Evolutionary conservation across 1,140 invertebrate genomes (phyloP), one percentile per base, ranked within the genome.

Genomic region (Eciton burchellii): DNA sequence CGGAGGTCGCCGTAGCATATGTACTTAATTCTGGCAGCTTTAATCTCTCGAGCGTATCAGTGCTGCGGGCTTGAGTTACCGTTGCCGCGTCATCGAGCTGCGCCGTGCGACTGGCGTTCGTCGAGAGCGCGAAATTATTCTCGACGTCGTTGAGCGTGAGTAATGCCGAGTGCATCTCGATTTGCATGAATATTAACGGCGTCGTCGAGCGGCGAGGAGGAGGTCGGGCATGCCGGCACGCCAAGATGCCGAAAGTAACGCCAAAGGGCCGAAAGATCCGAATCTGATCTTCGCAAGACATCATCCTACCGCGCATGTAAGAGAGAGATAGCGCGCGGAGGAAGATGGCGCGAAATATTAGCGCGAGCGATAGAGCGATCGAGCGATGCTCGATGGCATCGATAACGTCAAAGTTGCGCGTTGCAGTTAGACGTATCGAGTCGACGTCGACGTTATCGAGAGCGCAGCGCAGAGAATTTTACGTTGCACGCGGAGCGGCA

Each of bases 131-230:
- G 81, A 87, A 87, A 87, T 87, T 87, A 87, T 87, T 87, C 82
- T 19, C 85, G 29, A 63, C 47, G n/a, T 65, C 56, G 52, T 68
- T 86, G 47, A 35, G 43, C 81, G 14, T 35, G 49, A 62, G 47
- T 87, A 76, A 87, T 81, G 76, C 65, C 81, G 70, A 84, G 63
- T 81, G 70, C 82, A 68, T 81, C 74, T 21, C 82, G 56, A 84
- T 72, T 84, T 43, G 59, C 74, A 84, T 87, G 77, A 88, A 88
- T 88, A 88, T 87, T 87, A 88, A 88, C 84, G 73, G 35, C 41
- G 24, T 52, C 52, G 63, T 81, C 84, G 73, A 73, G 52, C 57
- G 65, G 24, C 66, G 82, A 59, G 35, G n/a, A 11, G 8, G 41
- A 35, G 57, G 54, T 9, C 8, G 21, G 47, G 35, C n/a, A n/a